Evolutionary conservation across 1,140 invertebrate genomes (phyloP).

Genomic region (Penaeus japonicus): DNA sequence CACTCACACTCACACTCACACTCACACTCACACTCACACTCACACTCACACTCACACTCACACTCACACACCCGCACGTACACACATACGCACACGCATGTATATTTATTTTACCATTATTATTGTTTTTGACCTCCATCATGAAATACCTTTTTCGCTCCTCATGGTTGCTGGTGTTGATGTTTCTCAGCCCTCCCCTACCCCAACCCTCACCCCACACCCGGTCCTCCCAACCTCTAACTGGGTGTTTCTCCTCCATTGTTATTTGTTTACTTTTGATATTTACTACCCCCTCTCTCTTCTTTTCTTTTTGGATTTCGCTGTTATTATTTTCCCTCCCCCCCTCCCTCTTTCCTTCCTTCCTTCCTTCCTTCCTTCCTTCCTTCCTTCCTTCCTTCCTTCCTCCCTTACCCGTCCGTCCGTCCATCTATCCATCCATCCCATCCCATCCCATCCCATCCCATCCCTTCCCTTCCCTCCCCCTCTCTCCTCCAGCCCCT

Average conservation of each 20-base stretch:
- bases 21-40: background rate
- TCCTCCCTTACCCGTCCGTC: background rate
- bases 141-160: background rate
- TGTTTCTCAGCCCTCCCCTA: too few relatives aligned
- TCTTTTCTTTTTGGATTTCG: background rate
- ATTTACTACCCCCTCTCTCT: too few relatives aligned
- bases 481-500: background rate
- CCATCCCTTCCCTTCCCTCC: background rate
- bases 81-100: background rate
- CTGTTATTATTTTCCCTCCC: background rate
- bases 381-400: background rate
- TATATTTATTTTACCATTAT: background rate
- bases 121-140: background rate
- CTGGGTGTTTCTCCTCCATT: too few relatives aligned
- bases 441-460: background rate
- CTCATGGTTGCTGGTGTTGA: background rate
- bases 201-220: too few relatives aligned
- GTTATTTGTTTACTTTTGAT: too few relatives aligned
- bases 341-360: background rate
- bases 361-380: background rate
- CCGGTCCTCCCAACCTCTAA: too few relatives aligned
- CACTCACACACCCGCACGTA: background rate
- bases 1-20: background rate
- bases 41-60: slow-evolving; percentile 5
- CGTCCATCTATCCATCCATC: too few relatives aligned